Conservation (phyloP, 2,888 invertebrate species). For the Atherix ibis region DNA sequence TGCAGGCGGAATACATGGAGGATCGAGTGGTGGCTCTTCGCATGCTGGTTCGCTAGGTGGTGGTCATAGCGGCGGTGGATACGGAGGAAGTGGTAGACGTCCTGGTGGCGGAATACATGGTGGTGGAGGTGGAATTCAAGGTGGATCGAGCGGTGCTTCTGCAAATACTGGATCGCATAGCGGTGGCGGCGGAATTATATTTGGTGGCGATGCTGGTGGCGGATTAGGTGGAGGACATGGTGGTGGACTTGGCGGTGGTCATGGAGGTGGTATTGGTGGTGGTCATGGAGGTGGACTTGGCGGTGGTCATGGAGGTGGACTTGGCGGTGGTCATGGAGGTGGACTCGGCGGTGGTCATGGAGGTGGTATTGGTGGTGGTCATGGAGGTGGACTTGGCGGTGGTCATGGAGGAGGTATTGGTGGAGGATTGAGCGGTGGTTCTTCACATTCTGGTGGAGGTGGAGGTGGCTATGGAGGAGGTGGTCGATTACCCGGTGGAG, state of each 20-base stretch:
- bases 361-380: not conserved
- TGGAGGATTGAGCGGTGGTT: too few relatives aligned
- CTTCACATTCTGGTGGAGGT: too few relatives aligned
- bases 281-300: not conserved
- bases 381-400: not conserved
- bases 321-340: not conserved
- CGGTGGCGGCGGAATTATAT: too few relatives aligned
- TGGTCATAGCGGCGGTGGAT: too few relatives aligned
- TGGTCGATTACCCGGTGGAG: not conserved
- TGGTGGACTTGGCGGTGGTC: not conserved
- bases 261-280: not conserved
- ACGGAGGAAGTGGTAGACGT: too few relatives aligned
- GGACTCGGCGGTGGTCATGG: not conserved
- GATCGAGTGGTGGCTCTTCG: too few relatives aligned
- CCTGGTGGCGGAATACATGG: too few relatives aligned
- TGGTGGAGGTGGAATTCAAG: too few relatives aligned
- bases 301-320: not conserved
- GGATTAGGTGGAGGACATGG: not conserved
- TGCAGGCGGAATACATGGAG: not conserved
- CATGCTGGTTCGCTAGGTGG: too few relatives aligned
- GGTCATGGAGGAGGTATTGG: not conserved
- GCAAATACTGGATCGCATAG: too few relatives aligned
- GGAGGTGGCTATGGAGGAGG: conserved; percentile 1
- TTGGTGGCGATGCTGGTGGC: too few relatives aligned
- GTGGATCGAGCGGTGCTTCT: too few relatives aligned